Evolutionary conservation across 2,113 vertebrate genomes (phyloP).

Genomic region (Panthera uncia): DNA sequence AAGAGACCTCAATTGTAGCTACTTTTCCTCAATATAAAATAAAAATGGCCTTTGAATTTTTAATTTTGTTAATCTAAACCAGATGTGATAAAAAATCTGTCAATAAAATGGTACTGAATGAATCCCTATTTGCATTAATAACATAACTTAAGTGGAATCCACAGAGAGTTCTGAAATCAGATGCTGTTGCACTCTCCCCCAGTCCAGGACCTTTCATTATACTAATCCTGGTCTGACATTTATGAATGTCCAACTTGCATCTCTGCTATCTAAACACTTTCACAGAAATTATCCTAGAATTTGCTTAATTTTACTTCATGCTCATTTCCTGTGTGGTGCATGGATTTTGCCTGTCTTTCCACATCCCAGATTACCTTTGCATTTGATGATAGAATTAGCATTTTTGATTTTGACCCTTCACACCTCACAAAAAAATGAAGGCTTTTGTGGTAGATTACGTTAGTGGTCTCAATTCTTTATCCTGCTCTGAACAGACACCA

Average conservation of each 20-base stretch:
- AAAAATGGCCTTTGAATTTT: neutral
- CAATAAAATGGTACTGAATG: neutral
- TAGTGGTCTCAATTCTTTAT: no score
- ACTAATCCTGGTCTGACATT: neutral
- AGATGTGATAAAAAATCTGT: neutral
- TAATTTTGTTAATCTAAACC: neutral
- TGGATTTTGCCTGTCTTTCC: neutral
- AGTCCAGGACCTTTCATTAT: neutral
- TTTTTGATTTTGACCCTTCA: neutral
- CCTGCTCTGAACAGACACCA: neutral
- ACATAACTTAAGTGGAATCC: neutral
- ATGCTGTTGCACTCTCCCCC: neutral
- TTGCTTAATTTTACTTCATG: neutral
- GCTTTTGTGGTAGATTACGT: neutral
- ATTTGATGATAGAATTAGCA: neutral
- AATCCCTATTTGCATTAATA: neutral
- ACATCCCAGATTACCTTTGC: neutral
- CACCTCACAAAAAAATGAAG: neutral
- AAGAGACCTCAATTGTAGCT: neutral
- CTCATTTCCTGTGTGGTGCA: neutral
- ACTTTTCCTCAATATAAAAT: constrained; percentile 25
- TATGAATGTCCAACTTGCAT: neutral
- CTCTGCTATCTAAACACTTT: neutral
- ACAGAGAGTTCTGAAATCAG: neutral
- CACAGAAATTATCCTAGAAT: neutral